A percentile compares a stretch with the other conserved stretches of the same genome.
Conservation (phyloP, 1,140 invertebrate genomes). For the Holotrichia oblita region DNA sequence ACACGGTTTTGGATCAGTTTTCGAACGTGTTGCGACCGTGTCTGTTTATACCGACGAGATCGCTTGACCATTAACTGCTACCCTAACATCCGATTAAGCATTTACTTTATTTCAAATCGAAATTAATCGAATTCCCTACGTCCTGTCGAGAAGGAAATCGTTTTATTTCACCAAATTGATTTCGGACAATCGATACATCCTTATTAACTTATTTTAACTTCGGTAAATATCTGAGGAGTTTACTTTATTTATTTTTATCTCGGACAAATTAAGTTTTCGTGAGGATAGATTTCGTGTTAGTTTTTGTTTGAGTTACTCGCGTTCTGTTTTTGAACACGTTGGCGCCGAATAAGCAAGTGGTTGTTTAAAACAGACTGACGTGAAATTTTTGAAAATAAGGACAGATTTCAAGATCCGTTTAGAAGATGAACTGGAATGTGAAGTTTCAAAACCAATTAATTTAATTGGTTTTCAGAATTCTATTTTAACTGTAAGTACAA, state of each 20-base stretch:
- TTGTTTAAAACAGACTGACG: neutral
- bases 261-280: neutral
- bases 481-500: conserved; percentile 14
- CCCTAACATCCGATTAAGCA: conserved; percentile 43
- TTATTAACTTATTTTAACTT: conserved; percentile 40
- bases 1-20: conserved; percentile 32
- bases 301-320: no score
- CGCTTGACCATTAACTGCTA: conserved; percentile 28
- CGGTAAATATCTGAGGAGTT: neutral
- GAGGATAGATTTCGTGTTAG: neutral
- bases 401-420: neutral
- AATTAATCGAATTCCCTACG: conserved; percentile 37
- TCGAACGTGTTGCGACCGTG: conserved; percentile 1
- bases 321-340: neutral
- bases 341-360: neutral
- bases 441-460: conserved; percentile 21
- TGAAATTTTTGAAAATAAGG: neutral
- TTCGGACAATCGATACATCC: conserved; percentile 29
- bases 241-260: conserved; percentile 1
- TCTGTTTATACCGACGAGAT: neutral
- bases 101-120: conserved; percentile 16
- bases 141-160: no score
- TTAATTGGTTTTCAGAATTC: neutral
- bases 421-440: conserved; percentile 27
- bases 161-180: conserved; percentile 43